phyloP scores from a whole-genome alignment of 2,113 vertebrate genomes.

The Hydrochoerus hydrochaeris region DNA sequence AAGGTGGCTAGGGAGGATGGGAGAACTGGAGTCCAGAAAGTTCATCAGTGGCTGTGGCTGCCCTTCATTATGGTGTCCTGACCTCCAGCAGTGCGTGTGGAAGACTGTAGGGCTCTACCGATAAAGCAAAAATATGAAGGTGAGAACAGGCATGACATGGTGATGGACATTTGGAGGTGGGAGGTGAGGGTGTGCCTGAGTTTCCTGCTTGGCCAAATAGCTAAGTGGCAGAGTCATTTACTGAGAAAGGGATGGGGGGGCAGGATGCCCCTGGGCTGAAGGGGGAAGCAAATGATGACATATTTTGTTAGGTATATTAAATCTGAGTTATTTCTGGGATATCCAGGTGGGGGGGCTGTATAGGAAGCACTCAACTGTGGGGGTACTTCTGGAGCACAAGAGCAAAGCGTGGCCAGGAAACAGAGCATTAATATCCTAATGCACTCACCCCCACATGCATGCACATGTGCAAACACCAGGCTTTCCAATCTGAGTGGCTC shows the following conservation, averaged over 20 bases:
- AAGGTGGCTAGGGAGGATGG: neutral
- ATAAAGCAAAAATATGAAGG: neutral
- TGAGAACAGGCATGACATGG: neutral
- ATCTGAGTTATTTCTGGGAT: neutral
- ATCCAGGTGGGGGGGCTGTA: neutral
- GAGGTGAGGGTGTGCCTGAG: neutral
- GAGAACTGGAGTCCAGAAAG: neutral
- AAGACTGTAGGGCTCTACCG: neutral
- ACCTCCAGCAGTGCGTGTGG: neutral
- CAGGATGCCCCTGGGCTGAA: neutral
- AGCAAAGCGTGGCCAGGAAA: neutral
- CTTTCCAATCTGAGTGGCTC: neutral
- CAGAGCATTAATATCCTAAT: neutral
- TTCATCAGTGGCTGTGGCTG: neutral
- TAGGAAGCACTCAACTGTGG: neutral
- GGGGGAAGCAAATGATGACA: neutral
- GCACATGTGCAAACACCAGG: neutral
- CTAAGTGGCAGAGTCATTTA: neutral
- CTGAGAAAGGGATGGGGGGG: neutral
- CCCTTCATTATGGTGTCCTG: neutral
- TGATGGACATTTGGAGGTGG: neutral
- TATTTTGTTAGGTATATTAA: neutral
- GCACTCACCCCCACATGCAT: neutral
- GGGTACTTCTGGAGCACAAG: neutral
- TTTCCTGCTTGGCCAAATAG: neutral